Percentiles rank a stretch among this genome's conserved stretches.
phyloP scores from a whole-genome alignment of 2,888 invertebrate genomes.

The Orthosia incerta region DNA sequence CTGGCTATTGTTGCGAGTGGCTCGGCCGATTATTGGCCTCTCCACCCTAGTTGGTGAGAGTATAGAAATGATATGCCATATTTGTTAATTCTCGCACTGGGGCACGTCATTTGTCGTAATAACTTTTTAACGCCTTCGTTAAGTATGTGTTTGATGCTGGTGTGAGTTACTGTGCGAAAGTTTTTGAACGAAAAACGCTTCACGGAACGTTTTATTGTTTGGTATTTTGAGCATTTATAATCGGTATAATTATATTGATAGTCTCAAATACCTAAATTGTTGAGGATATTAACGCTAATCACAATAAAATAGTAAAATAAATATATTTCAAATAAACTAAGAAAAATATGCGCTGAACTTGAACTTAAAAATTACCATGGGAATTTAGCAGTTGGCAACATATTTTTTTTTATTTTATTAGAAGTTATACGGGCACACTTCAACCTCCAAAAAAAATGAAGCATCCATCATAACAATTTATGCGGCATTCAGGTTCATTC shows the following conservation, averaged over 20 bases:
- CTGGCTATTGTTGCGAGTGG: constrained; percentile 72
- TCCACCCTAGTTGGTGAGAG: constrained; percentile 65
- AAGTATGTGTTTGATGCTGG: constrained; percentile 30
- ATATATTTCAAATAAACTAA: no score
- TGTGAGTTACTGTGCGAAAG: background rate
- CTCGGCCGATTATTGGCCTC: constrained; percentile 70
- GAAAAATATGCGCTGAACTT: no score
- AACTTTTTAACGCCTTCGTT: constrained; percentile 54
- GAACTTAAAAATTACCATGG: background rate
- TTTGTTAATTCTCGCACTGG: constrained; percentile 76
- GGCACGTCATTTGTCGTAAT: constrained; percentile 68
- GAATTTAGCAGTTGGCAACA: background rate
- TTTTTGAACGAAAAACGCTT: background rate
- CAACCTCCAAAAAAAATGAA: constrained; percentile 22
- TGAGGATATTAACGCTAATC: background rate
- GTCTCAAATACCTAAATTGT: no score
- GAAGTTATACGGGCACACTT: constrained; percentile 13
- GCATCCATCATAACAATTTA: constrained; percentile 37
- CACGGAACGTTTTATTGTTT: background rate
- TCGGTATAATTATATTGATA: no score
- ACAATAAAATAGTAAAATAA: no score
- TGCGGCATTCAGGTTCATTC: constrained; percentile 53
- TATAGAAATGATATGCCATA: constrained; percentile 77
- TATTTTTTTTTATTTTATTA: constrained; percentile 8
- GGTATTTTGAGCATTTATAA: background rate